Conservation (phyloP, 1,140 invertebrate genomes). For the Meloidogyne exigua region DNA sequence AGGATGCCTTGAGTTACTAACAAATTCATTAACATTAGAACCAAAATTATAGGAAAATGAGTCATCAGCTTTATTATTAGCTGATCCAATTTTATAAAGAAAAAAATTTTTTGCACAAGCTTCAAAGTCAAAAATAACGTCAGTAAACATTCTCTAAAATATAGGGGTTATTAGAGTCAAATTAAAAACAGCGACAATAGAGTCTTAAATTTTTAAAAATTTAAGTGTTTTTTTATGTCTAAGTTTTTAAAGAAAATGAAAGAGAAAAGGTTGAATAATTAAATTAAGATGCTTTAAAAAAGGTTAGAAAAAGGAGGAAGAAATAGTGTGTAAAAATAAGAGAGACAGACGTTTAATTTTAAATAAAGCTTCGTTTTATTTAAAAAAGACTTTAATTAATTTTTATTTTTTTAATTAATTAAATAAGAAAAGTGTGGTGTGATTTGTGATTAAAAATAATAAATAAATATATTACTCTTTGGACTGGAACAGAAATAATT, state of each 20-base stretch:
- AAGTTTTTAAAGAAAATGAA: too few relatives aligned
- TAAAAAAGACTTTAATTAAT: too few relatives aligned
- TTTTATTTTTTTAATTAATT: too few relatives aligned
- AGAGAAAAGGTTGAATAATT: too few relatives aligned
- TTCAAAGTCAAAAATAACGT: conserved; percentile 12
- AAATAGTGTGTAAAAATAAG: neutral
- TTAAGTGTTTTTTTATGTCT: too few relatives aligned
- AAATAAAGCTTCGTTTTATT: too few relatives aligned
- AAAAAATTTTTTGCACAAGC: conserved; percentile 25
- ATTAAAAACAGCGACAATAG: neutral
- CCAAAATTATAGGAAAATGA: conserved; percentile 7
- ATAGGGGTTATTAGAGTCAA: neutral
- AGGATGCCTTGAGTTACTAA: neutral
- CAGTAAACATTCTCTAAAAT: neutral
- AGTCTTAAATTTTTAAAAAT: too few relatives aligned
- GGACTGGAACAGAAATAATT: neutral
- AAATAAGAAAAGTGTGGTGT: too few relatives aligned
- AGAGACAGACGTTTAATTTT: neutral
- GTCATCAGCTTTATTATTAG: neutral
- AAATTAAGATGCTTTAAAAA: neutral
- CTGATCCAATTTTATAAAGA: conserved; percentile 14
- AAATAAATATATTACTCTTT: neutral
- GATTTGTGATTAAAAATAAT: too few relatives aligned
- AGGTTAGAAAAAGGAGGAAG: neutral
- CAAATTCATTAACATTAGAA: conserved; percentile 1